phyloP scores from a whole-genome alignment of 2,888 invertebrate species.

The Orthosia gracilis region DNA sequence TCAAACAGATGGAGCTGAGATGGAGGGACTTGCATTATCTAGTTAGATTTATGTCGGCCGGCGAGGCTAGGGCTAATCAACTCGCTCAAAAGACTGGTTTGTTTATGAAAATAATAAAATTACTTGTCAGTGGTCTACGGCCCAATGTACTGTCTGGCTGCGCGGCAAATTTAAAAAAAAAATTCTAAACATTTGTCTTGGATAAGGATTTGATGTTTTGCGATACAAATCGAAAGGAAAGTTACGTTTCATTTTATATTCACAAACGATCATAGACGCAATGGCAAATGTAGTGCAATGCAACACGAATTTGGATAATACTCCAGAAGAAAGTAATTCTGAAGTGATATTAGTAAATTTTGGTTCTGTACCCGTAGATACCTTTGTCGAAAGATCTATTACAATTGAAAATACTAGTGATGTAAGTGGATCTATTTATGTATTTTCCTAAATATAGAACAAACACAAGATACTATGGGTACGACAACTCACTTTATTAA shows the following conservation, averaged over 20 bases:
- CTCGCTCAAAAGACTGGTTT: background rate
- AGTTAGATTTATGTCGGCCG: too few relatives aligned
- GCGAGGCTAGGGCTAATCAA: too few relatives aligned
- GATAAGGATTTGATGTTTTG: background rate
- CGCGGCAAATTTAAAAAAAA: conserved; percentile 13
- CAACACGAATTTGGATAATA: conserved; percentile 66
- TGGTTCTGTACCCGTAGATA: conserved; percentile 82
- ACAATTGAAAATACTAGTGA: conserved; percentile 77
- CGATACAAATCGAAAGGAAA: background rate
- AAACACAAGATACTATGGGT: background rate
- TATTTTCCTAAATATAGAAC: too few relatives aligned
- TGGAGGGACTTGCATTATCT: too few relatives aligned
- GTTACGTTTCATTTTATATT: background rate
- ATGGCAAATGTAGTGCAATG: conserved; percentile 27
- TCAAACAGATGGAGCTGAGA: too few relatives aligned
- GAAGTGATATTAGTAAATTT: conserved; percentile 81
- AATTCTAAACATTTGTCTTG: background rate
- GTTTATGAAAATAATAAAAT: background rate
- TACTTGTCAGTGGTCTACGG: background rate
- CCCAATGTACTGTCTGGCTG: background rate
- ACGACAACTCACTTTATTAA: background rate
- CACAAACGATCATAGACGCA: background rate
- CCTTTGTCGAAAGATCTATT: conserved; percentile 76
- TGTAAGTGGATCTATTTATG: conserved; percentile 68
- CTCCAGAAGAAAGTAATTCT: conserved; percentile 74